Evolutionary conservation across 1,140 invertebrate species (phyloP).

Genomic region (Sycophaga agraensis): DNA sequence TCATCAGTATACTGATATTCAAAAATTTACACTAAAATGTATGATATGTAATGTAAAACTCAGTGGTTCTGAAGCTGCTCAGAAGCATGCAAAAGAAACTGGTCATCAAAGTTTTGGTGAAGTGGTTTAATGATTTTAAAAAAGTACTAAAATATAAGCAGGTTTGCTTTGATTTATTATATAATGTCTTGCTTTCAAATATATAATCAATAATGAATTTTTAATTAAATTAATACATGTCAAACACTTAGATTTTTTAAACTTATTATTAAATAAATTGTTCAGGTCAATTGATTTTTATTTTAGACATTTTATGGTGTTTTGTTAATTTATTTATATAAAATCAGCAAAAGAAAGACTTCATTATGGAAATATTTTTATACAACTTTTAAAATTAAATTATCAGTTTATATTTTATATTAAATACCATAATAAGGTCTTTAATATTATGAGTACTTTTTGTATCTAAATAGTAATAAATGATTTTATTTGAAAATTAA

Average conservation of each 20-base stretch:
- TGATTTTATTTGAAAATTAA: no score
- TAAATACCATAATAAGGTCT: no score
- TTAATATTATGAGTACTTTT: no score
- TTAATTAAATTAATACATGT: not conserved
- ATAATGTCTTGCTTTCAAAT: not conserved
- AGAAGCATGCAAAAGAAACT: constrained; percentile 80
- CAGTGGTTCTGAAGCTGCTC: constrained; percentile 77
- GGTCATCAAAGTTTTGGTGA: constrained; percentile 89
- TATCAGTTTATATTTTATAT: not conserved
- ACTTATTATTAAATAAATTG: not conserved
- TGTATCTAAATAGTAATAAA: no score
- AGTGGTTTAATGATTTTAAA: constrained; percentile 44
- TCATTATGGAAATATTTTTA: not conserved
- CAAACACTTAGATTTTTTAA: not conserved
- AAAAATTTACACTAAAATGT: constrained; percentile 84
- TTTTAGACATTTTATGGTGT: no score
- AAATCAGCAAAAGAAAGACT: no score
- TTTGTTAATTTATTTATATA: no score
- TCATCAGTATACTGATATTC: constrained; percentile 86
- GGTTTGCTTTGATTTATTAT: not conserved
- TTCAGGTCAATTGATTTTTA: not conserved
- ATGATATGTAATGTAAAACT: constrained; percentile 73
- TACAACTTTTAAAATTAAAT: not conserved
- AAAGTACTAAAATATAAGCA: constrained; percentile 2
- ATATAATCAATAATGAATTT: not conserved